Conservation (phyloP, 1,140 invertebrate species). For the Eupeodes corollae region DNA sequence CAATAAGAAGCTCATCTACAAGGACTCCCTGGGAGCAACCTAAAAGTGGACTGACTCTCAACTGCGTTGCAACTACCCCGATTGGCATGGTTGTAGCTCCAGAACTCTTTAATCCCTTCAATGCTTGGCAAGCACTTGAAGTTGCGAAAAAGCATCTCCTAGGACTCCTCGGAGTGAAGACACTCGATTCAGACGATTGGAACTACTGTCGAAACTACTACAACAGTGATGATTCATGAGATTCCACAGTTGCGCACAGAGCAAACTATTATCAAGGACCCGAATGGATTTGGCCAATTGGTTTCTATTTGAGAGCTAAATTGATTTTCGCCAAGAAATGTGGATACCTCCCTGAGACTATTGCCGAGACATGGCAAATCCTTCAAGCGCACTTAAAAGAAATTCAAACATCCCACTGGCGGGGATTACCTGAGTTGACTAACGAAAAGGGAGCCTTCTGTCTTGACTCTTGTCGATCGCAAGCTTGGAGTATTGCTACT, state of each 20-base stretch:
- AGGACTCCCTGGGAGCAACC: slow-evolving; percentile 71
- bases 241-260: slow-evolving; percentile 78
- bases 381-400: slow-evolving; percentile 68
- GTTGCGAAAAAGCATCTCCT: slow-evolving; percentile 61
- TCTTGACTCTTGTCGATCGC: slow-evolving; percentile 75
- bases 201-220: slow-evolving; percentile 88
- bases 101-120: slow-evolving; percentile 71
- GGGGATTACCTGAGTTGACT: slow-evolving; percentile 90
- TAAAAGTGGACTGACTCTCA: slow-evolving; percentile 89
- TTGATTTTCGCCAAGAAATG: slow-evolving; percentile 65
- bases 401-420: slow-evolving; percentile 70
- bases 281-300: slow-evolving; percentile 96
- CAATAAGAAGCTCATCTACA: slow-evolving; percentile 84
- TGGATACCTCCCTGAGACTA: slow-evolving; percentile 52
- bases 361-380: slow-evolving; percentile 55
- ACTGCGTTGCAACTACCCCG: slow-evolving; percentile 84
- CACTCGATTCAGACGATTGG: slow-evolving; percentile 92
- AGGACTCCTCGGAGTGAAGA: slow-evolving; percentile 94
- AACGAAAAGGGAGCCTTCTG: slow-evolving; percentile 81
- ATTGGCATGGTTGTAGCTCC: slow-evolving; percentile 90
- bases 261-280: slow-evolving; percentile 99
- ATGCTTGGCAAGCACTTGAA: slow-evolving; percentile 77
- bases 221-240: slow-evolving; percentile 77
- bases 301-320: slow-evolving; percentile 81
- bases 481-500: slow-evolving; percentile 89